Conservation (phyloP, 2,797 vertebrate species). For the Sebastiscus tertius region DNA sequence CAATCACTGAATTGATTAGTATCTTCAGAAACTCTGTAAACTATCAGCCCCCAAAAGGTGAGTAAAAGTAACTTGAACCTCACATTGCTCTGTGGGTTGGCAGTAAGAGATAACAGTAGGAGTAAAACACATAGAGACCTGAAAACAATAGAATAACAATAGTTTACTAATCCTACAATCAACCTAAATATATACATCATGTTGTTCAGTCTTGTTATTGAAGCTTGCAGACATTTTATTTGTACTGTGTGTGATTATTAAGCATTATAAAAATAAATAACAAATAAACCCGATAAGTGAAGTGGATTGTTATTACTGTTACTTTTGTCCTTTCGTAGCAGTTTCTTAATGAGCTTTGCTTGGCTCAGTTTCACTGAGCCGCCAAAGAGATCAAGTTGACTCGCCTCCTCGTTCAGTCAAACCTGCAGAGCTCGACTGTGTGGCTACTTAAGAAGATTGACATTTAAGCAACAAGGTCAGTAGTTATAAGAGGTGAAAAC, state of each 20-base stretch:
- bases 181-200: background rate
- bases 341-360: slow-evolving; percentile 41
- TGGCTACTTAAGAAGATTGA: slow-evolving; percentile 41
- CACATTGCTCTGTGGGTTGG: background rate
- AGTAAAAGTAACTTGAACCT: slow-evolving; percentile 30
- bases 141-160: background rate
- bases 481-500: slow-evolving; percentile 6
- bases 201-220: background rate
- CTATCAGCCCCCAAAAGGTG: slow-evolving; percentile 13
- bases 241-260: background rate
- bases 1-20: slow-evolving; percentile 61
- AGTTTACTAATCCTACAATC: slow-evolving; percentile 9
- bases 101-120: background rate
- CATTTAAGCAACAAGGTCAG: slow-evolving; percentile 45
- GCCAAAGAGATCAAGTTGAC: slow-evolving; percentile 30
- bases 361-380: slow-evolving; percentile 48
- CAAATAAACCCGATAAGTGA: background rate
- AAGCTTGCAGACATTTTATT: background rate
- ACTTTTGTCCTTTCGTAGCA: background rate
- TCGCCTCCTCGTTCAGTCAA: slow-evolving; percentile 19
- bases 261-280: no score
- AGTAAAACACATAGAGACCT: background rate
- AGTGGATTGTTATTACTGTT: background rate
- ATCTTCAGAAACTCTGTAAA: slow-evolving; percentile 37
- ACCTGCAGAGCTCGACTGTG: slow-evolving; percentile 23